Evolutionary conservation across 2,113 vertebrate species (phyloP).

Genomic region (Lutjanus erythropterus): DNA sequence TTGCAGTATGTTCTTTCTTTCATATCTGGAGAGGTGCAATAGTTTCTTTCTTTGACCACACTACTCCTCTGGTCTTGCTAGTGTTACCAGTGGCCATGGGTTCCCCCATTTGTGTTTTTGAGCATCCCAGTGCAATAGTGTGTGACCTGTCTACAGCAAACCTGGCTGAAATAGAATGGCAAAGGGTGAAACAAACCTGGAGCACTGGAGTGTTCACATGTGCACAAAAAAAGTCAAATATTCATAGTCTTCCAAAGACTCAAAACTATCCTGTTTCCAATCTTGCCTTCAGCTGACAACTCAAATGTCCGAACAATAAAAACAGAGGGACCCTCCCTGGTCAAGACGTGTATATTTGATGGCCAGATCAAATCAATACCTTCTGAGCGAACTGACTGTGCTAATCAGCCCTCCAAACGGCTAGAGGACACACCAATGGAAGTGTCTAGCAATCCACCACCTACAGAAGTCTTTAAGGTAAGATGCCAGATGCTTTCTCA

Average conservation of each 20-base stretch:
- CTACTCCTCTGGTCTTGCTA: no score
- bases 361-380: slow-evolving; percentile 92
- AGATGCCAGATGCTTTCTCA: slow-evolving; percentile 8
- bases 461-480: slow-evolving; percentile 90
- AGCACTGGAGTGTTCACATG: no score
- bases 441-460: slow-evolving; percentile 90
- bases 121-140: no score
- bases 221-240: no score
- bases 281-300: slow-evolving; percentile 79
- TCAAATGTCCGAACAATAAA: slow-evolving; percentile 90
- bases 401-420: slow-evolving; percentile 87
- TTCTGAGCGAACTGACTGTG: slow-evolving; percentile 86
- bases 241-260: not conserved
- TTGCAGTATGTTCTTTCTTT: no score
- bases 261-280: slow-evolving; percentile 14
- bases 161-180: no score
- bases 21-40: no score
- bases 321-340: slow-evolving; percentile 91
- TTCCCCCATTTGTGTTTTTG: no score
- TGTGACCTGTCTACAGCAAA: no score
- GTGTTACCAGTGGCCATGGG: no score
- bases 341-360: slow-evolving; percentile 94
- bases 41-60: no score
- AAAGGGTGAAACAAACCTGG: no score
- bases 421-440: slow-evolving; percentile 98